Base-by-base conservation (phyloP, 2,113 vertebrate genomes). In the Podilymbus podiceps region DNA sequence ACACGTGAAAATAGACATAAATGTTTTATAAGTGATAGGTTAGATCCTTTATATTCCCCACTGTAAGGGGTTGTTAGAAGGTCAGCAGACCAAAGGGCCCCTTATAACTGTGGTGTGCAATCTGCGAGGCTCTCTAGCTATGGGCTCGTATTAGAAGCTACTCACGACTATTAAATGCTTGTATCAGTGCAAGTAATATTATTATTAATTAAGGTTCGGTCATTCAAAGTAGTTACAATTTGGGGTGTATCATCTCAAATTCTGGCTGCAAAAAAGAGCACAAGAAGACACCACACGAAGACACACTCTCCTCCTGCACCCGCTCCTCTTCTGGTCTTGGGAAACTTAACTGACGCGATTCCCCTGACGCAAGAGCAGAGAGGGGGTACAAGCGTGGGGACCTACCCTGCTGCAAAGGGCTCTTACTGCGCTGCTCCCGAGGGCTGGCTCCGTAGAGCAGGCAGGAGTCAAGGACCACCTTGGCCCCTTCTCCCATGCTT, bases 361-460 rank as follows among this genome's bases (percentile, higher is more conserved):
- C 33, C 72, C 35, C 59, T 8, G n/a, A 15, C 21, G 20, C n/a
- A 50, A 44, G 38, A 53, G 8, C 47, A 47, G 28, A 35, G 21
- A 12, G 1, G 6, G 52, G 42, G 6, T 1, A 55, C 24, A 20
- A 55, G 35, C 40, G 42, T 0, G 9, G 28, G 44, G 9, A 52
- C 5, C 19, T 18, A 9, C 22, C 44, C 24, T 63, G 18, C 25
- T 23, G 30, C 59, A 28, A 23, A 66, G 55, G 38, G 8, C 55
- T 27, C 23, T 1, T 11, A 17, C 13, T 30, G 28, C 5, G 4
- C 42, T 20, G n/a, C 16, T 74, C 42, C 78, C 4, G 28, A 24
- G 11, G 0, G 33, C 59, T 63, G 42, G 31, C 42, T 75, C n/a
- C 16, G 3, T 0, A 6, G 33, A 40, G 25, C 56, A 3, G 6